phyloP scores from a whole-genome alignment of 2,113 vertebrate genomes.

The Sylvilagus bachmani region DNA sequence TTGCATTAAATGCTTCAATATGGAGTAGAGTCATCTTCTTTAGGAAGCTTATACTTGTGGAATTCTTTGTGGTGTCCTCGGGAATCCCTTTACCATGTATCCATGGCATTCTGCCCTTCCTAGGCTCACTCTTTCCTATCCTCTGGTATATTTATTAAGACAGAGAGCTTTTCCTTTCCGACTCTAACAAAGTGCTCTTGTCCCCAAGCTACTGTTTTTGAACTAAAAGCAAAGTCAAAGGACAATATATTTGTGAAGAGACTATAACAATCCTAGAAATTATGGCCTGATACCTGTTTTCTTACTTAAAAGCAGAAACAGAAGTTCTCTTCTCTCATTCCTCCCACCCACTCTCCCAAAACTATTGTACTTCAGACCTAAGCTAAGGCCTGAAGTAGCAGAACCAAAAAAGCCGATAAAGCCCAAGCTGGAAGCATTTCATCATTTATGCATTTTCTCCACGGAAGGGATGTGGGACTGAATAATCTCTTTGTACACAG shows the following conservation, averaged over 20 bases:
- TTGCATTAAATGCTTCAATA: slow-evolving; percentile 78
- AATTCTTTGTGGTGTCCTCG: slow-evolving; percentile 59
- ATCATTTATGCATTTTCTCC: background rate
- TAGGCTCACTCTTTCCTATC: background rate
- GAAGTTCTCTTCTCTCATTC: background rate
- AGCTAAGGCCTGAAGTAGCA: background rate
- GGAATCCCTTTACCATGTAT: slow-evolving; percentile 63
- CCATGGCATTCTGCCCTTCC: slow-evolving; percentile 5
- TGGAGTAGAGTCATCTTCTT: slow-evolving; percentile 66
- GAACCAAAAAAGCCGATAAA: slow-evolving; percentile 53
- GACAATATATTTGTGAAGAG: slow-evolving; percentile 8
- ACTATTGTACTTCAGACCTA: background rate
- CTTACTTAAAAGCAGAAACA: slow-evolving; percentile 63
- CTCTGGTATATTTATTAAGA: slow-evolving; percentile 69
- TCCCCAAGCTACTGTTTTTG: slow-evolving; percentile 70
- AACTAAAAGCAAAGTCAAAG: slow-evolving; percentile 32
- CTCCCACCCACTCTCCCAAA: background rate
- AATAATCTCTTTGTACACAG: background rate
- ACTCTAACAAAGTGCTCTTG: slow-evolving; percentile 14
- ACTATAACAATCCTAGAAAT: slow-evolving; percentile 15
- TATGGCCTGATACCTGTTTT: slow-evolving; percentile 31
- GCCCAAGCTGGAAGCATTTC: background rate
- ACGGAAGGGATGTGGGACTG: background rate
- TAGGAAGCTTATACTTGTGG: background rate
- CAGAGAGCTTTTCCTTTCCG: background rate